These are phyloP conservation scores for Sapayoa aenigma DNA, from an alignment of 2,113 vertebrate genomes.

Conservation along the genomic window DNA sequence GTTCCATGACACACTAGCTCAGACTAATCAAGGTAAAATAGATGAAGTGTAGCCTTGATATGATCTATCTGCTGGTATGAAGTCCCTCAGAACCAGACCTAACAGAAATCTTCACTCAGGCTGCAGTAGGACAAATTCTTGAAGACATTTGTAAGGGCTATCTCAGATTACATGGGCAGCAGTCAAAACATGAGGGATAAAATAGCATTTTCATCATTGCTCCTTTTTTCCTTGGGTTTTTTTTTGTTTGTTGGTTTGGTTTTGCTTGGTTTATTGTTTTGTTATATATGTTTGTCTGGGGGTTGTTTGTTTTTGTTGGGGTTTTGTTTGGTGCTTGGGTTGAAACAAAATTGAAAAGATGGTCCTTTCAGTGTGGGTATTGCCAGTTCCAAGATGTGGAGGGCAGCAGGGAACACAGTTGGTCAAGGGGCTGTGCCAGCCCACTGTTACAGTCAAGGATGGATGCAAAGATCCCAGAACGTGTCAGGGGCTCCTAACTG, in stretches of 20 bases:
- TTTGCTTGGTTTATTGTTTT: too few species aligned
- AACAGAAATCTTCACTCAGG: background rate
- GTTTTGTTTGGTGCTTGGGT: background rate
- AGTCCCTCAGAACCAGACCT: background rate
- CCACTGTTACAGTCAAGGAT: background rate
- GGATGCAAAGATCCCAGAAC: background rate
- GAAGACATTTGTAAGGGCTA: background rate
- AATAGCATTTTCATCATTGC: background rate
- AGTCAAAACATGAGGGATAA: background rate
- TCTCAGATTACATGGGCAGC: background rate
- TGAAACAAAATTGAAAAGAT: background rate
- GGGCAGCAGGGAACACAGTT: background rate
- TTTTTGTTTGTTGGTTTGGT: background rate
- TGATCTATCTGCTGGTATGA: background rate
- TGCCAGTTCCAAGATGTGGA: background rate
- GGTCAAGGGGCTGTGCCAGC: background rate
- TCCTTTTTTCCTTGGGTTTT: background rate
- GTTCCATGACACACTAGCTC: background rate
- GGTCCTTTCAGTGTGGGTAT: background rate
- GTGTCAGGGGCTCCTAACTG: background rate
- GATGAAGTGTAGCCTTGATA: background rate
- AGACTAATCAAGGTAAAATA: background rate
- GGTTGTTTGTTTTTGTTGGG: background rate
- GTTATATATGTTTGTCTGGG: background rate
- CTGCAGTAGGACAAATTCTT: background rate